Percentiles rank a stretch among this genome's conserved stretches.
Conservation (phyloP, 64 coral and sea anemone genomes). For the Stichodactyla helianthus region DNA sequence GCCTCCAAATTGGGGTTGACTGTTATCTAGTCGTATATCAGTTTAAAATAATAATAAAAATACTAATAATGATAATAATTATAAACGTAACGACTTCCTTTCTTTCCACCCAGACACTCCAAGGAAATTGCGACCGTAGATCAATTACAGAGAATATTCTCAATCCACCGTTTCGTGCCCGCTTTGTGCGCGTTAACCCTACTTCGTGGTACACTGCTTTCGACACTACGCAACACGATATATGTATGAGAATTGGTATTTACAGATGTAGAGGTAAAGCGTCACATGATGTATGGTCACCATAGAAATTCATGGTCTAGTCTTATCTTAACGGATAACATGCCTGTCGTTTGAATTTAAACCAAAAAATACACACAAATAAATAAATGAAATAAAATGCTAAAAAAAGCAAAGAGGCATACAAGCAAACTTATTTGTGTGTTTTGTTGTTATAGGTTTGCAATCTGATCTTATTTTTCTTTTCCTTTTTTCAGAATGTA, state of each 20-base stretch:
- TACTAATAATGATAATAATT: no score
- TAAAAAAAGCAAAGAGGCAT: no score
- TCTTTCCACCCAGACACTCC: background rate
- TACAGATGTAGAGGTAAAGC: constrained; percentile 13
- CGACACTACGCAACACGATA: background rate
- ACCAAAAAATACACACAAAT: no score
- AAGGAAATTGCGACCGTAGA: background rate
- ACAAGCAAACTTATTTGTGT: background rate
- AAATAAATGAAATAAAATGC: no score
- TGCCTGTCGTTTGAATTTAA: no score
- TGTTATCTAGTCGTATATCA: background rate
- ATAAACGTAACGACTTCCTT: background rate
- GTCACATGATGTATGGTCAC: background rate
- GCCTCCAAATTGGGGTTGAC: no score
- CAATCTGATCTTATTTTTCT: background rate
- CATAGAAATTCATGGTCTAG: background rate
- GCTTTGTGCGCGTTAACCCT: background rate
- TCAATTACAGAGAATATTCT: constrained; percentile 22
- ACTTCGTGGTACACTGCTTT: background rate
- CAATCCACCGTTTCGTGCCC: constrained; percentile 1
- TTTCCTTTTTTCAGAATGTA: background rate
- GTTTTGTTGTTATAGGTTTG: background rate
- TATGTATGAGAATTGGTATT: constrained; percentile 20
- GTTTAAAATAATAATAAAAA: no score
- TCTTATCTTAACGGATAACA: no score